These are phyloP conservation scores for Forbesichthys papilliferus DNA, from an alignment of 2,113 vertebrate genomes.

Conservation along the genomic window DNA sequence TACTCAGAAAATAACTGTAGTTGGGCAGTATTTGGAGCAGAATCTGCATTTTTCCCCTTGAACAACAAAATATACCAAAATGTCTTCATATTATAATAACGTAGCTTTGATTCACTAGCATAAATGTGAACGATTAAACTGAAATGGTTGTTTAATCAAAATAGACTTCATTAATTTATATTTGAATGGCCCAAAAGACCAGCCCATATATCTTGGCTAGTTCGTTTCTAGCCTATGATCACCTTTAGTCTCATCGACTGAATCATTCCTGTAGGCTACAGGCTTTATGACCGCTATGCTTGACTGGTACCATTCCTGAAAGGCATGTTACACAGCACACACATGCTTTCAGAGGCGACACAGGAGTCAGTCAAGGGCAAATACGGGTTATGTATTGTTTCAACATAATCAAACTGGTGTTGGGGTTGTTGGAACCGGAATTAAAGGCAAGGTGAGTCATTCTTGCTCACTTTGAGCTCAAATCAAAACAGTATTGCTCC, in stretches of 20 bases:
- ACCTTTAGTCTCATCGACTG: constrained; percentile 11
- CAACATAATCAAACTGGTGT: constrained; percentile 46
- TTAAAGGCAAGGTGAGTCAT: too few species aligned
- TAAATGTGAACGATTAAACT: constrained; percentile 11
- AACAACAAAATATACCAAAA: not conserved
- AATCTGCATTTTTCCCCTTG: constrained; percentile 49
- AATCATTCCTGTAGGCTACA: constrained; percentile 8
- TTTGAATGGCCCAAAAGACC: constrained; percentile 6
- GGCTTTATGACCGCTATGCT: constrained; percentile 11
- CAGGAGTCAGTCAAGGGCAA: constrained; percentile 11
- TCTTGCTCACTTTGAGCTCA: too few species aligned
- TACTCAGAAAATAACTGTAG: constrained; percentile 1
- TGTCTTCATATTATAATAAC: too few species aligned
- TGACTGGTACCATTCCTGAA: not conserved
- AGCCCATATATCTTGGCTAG: not conserved
- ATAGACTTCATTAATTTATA: constrained; percentile 15
- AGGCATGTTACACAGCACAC: not conserved
- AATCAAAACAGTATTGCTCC: too few species aligned
- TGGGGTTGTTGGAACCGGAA: not conserved
- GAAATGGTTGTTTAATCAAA: constrained; percentile 20
- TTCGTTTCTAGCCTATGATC: constrained; percentile 14
- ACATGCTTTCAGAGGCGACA: constrained; percentile 2
- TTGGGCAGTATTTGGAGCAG: not conserved
- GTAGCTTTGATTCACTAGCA: too few species aligned
- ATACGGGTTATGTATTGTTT: constrained; percentile 59